Base-by-base conservation (phyloP, 2,888 invertebrate species). In the Allolobophora icterica region DNA sequence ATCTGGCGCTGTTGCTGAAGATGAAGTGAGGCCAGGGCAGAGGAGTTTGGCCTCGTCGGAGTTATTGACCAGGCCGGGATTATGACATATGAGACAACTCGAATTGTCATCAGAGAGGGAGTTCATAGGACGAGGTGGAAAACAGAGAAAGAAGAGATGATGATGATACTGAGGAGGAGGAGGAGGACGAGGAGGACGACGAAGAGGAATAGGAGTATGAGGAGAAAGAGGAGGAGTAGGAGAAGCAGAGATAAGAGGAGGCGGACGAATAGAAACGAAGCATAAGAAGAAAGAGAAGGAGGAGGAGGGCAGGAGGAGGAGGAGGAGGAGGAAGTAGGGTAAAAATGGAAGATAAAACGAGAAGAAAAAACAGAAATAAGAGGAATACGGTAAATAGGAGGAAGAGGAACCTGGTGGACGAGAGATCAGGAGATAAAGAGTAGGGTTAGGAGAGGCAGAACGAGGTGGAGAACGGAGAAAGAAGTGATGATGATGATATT, bases 1-100 rank as follows among this genome's bases (percentile, higher is more conserved):
- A 71, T 71, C 71, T n/a, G 71, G 71, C 5, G 71, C 71, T 71
- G 71, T 71, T 71, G 71, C 71, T 71, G 71, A 71, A 71, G 71
- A 71, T 71, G 71, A 11, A 71, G n/a, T 71, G 71, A 11, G 71
- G n/a, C 71, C 30, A n/a, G 71, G 71, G 71, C 71, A 71, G 71
- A 71, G 71, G 71, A n/a, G 71, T 13, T n/a, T n/a, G 30, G 71
- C 30, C 71, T n/a, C 71, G n/a, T n/a, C n/a, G 17, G 6, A 71
- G 71, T n/a, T 71, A 71, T 71, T 71, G 71, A 71, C 71, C 71
- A 71, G 71, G 1, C 71, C 71, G 0, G n/a, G 71, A 71, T 71
- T 71, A 71, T 71, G n/a, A 71, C 71, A n/a, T n/a, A 71, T 71
- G 71, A 71, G 71, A 71, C 30, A n/a, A 71, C 13, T n/a, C 71